A percentile compares a stretch with the other conserved stretches of the same genome.
phyloP scores from a whole-genome alignment of 2,113 vertebrate species.

The Nettapus auritus region DNA sequence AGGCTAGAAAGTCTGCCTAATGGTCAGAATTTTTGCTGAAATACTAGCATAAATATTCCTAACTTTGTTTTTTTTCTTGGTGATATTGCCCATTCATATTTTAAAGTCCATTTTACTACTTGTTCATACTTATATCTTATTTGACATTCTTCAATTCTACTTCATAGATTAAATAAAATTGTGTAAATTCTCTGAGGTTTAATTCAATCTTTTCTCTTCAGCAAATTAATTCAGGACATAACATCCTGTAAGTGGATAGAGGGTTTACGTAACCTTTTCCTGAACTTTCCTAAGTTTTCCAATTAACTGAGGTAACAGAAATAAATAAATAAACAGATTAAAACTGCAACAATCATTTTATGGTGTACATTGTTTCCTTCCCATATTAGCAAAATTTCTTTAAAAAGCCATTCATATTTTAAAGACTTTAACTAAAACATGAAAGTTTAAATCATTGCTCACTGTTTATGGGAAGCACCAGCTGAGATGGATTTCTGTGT shows the following conservation, averaged over 20 bases:
- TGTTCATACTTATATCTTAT: constrained; percentile 12
- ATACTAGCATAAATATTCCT: neutral
- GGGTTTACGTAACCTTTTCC: constrained; percentile 81
- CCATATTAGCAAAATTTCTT: neutral
- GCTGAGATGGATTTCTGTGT: neutral
- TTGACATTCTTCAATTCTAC: neutral
- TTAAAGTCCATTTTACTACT: constrained; percentile 21
- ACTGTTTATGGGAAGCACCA: neutral
- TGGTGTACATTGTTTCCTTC: neutral
- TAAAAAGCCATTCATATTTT: constrained; percentile 14
- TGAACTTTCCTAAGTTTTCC: constrained; percentile 78
- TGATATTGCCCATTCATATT: neutral
- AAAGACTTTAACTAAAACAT: neutral
- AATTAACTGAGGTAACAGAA: constrained; percentile 82
- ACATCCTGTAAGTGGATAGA: neutral
- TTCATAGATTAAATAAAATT: constrained; percentile 41
- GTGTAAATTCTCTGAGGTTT: constrained; percentile 45
- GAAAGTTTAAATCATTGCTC: neutral
- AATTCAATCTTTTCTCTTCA: constrained; percentile 34
- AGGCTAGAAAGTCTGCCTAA: neutral
- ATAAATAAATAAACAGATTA: constrained; percentile 24
- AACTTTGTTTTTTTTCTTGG: neutral
- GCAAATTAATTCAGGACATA: constrained; percentile 48
- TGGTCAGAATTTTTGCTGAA: neutral
- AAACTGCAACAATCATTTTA: neutral